These are phyloP conservation scores for Oxyruncus cristatus DNA, from an alignment of 2,113 vertebrate species.

Conservation along the genomic window DNA sequence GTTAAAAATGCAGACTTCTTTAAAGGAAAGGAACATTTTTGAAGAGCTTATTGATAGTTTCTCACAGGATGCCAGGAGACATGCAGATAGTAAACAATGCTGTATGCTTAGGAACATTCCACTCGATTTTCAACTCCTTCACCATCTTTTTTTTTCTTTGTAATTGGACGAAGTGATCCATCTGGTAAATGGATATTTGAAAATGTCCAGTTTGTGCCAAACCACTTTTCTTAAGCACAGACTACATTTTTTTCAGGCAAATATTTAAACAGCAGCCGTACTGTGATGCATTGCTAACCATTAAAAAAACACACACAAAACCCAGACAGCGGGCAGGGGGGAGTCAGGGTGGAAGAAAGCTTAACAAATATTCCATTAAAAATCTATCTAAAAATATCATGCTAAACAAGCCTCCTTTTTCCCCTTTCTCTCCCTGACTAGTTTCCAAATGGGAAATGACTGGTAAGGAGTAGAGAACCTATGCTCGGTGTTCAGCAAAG, in stretches of 20 bases:
- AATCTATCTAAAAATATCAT: background rate
- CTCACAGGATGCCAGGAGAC: constrained; percentile 62
- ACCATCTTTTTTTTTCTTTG: constrained; percentile 13
- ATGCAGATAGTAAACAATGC: constrained; percentile 69
- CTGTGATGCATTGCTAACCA: constrained; percentile 33
- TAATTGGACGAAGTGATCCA: constrained; percentile 68
- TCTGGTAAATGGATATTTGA: constrained; percentile 76
- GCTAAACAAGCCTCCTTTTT: background rate
- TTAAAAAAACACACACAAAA: constrained; percentile 26
- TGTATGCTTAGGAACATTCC: constrained; percentile 69
- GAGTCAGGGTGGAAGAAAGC: constrained; percentile 27
- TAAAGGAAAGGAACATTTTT: constrained; percentile 48
- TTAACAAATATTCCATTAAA: constrained; percentile 42
- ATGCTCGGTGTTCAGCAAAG: background rate
- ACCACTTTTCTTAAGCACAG: constrained; percentile 67
- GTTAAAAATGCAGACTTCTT: constrained; percentile 67
- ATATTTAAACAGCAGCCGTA: constrained; percentile 61
- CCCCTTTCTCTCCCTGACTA: background rate
- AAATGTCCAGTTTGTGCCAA: constrained; percentile 68
- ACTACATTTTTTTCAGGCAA: constrained; percentile 41
- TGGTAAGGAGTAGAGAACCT: background rate
- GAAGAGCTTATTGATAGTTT: constrained; percentile 68
- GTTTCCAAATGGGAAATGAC: constrained; percentile 2
- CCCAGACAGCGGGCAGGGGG: background rate
- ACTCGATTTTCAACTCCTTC: constrained; percentile 49